Evolutionary conservation across 2,797 vertebrate genomes (phyloP).

Genomic region (Tolypeutes matacus): DNA sequence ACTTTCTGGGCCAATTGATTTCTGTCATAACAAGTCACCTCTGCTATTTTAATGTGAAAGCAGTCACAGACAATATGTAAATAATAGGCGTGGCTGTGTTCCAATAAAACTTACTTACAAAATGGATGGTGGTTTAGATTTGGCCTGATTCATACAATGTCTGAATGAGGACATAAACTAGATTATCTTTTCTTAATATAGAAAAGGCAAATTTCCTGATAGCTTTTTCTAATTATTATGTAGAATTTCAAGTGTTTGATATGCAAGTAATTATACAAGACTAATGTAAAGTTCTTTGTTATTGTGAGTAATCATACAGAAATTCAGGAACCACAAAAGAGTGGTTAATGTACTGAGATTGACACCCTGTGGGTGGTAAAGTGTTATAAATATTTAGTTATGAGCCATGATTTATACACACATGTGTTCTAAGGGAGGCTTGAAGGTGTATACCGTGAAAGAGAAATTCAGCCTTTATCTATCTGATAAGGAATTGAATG

Average conservation of each 20-base stretch:
- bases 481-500: slow-evolving; percentile 20
- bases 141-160: neutral
- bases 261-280: slow-evolving; percentile 63
- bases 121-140: no score
- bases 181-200: slow-evolving; percentile 65
- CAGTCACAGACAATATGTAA: no score
- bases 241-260: slow-evolving; percentile 68
- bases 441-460: slow-evolving; percentile 31
- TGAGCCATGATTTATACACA: slow-evolving; percentile 36
- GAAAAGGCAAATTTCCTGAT: slow-evolving; percentile 62
- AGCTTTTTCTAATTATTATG: slow-evolving; percentile 71
- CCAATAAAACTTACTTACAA: no score
- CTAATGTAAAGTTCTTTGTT: slow-evolving; percentile 68
- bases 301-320: slow-evolving; percentile 53
- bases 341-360: slow-evolving; percentile 70
- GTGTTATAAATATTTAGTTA: slow-evolving; percentile 47
- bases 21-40: no score
- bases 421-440: neutral
- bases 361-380: slow-evolving; percentile 76
- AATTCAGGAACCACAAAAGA: slow-evolving; percentile 70
- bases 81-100: no score
- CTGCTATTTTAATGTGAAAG: no score
- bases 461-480: slow-evolving; percentile 57
- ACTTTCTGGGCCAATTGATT: no score
- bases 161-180: slow-evolving; percentile 56